Evolutionary conservation across 2,797 vertebrate genomes (phyloP).

Genomic region (Carduelis carduelis): DNA sequence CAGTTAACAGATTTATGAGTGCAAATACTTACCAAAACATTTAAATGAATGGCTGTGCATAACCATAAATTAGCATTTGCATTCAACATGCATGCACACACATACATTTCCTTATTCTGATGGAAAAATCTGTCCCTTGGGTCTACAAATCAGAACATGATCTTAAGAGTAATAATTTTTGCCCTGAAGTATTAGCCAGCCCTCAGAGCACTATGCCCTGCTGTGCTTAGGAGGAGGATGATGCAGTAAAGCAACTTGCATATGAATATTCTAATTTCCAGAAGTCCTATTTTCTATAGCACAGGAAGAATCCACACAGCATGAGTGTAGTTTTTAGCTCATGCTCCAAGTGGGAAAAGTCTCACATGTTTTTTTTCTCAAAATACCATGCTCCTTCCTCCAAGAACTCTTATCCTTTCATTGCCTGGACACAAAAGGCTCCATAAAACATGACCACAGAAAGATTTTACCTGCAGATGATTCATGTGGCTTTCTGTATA

Average conservation of each 20-base stretch:
- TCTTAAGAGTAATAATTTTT: not conserved
- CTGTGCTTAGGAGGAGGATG: not conserved
- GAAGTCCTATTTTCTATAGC: not conserved
- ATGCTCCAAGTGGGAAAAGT: not conserved
- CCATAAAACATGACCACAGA: not conserved
- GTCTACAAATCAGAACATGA: not conserved
- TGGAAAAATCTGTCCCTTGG: constrained; percentile 6
- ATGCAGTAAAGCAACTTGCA: not conserved
- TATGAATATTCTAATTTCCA: not conserved
- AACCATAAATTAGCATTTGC: not conserved
- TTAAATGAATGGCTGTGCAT: not conserved
- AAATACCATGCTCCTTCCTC: not conserved
- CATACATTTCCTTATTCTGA: not conserved
- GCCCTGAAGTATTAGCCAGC: not conserved
- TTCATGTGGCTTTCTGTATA: not conserved
- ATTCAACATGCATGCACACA: not conserved
- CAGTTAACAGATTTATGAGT: constrained; percentile 2
- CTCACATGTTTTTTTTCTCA: not conserved
- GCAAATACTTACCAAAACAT: not conserved
- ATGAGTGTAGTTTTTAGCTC: not conserved
- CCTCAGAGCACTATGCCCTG: not conserved
- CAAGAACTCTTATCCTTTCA: not conserved
- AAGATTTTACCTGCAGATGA: not conserved
- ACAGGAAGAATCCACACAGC: not conserved
- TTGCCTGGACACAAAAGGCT: not conserved